Conservation (phyloP, 1,140 invertebrate species). For the Drosophila lacteicornis region DNA sequence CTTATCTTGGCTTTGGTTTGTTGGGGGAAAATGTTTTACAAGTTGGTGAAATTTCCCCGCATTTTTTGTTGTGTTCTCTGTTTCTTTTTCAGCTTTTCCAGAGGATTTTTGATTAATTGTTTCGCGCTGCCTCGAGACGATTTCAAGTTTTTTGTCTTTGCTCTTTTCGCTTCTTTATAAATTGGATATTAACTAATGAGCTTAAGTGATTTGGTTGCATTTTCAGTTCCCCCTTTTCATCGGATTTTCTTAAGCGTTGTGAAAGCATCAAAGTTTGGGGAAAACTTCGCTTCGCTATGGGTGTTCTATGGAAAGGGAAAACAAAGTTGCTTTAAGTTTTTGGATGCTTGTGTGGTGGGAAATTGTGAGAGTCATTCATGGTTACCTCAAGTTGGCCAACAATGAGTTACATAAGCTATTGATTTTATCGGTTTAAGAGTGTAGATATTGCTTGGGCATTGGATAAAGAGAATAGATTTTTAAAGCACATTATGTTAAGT, state of each 20-base stretch:
- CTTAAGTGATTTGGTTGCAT: slow-evolving; percentile 71
- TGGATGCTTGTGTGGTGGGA: slow-evolving; percentile 22
- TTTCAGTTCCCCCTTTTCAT: slow-evolving; percentile 1
- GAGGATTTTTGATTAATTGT: slow-evolving; percentile 72
- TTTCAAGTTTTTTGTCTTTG: slow-evolving; percentile 35
- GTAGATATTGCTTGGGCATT: neutral
- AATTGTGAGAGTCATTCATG: slow-evolving; percentile 64
- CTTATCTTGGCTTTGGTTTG: slow-evolving; percentile 20
- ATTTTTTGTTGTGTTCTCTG: slow-evolving; percentile 18
- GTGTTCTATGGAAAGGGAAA: slow-evolving; percentile 56
- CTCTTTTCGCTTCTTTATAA: slow-evolving; percentile 62
- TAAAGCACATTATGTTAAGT: neutral
- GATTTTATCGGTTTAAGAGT: neutral
- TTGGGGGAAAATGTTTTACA: slow-evolving; percentile 70
- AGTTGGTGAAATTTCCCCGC: slow-evolving; percentile 69
- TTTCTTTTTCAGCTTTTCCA: neutral
- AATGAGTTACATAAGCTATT: slow-evolving; percentile 15
- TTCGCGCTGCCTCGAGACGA: slow-evolving; percentile 27
- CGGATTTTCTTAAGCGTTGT: slow-evolving; percentile 23
- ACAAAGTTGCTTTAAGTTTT: slow-evolving; percentile 26
- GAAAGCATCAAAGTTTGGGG: slow-evolving; percentile 57
- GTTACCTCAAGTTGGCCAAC: slow-evolving; percentile 21
- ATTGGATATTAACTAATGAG: slow-evolving; percentile 83
- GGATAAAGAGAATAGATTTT: neutral
- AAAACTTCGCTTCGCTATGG: slow-evolving; percentile 49